These are phyloP conservation scores for Acridotheres tristis DNA, from an alignment of 2,797 vertebrate genomes.

Conservation along the genomic window DNA sequence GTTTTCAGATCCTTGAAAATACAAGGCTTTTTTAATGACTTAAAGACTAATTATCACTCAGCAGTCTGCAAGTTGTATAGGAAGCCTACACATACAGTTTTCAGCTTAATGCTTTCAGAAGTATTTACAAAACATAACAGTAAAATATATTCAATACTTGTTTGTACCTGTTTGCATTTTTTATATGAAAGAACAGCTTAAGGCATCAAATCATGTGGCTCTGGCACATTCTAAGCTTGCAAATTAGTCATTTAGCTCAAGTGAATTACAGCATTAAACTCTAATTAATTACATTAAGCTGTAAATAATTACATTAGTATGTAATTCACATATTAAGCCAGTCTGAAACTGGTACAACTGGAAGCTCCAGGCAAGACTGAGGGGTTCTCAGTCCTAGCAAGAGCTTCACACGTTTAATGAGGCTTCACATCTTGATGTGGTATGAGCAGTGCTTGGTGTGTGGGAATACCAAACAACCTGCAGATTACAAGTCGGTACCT, in stretches of 20 bases:
- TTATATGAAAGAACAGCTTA: not conserved
- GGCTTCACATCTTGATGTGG: not conserved
- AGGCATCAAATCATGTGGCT: not conserved
- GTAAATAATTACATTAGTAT: not conserved
- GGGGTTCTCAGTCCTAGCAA: not conserved
- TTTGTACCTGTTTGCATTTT: not conserved
- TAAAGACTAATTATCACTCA: not conserved
- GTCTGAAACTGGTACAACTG: not conserved
- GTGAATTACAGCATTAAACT: not conserved
- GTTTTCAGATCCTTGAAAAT: not conserved
- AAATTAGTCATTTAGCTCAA: not conserved
- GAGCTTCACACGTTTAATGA: not conserved
- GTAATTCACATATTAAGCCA: not conserved
- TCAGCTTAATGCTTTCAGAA: not conserved
- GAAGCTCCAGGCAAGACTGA: not conserved
- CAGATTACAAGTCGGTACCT: not conserved
- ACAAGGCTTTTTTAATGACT: not conserved
- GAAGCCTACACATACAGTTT: not conserved
- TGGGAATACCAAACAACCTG: not conserved
- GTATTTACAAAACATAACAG: not conserved
- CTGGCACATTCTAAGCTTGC: not conserved
- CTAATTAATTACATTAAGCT: not conserved
- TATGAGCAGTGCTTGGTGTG: fast-evolving
- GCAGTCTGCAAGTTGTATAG: not conserved
- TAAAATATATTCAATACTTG: not conserved